A percentile compares a stretch with the other conserved stretches of the same genome.
These are phyloP conservation scores for Mobula birostris DNA, from an alignment of 2,113 vertebrate species.

Conservation along the genomic window DNA sequence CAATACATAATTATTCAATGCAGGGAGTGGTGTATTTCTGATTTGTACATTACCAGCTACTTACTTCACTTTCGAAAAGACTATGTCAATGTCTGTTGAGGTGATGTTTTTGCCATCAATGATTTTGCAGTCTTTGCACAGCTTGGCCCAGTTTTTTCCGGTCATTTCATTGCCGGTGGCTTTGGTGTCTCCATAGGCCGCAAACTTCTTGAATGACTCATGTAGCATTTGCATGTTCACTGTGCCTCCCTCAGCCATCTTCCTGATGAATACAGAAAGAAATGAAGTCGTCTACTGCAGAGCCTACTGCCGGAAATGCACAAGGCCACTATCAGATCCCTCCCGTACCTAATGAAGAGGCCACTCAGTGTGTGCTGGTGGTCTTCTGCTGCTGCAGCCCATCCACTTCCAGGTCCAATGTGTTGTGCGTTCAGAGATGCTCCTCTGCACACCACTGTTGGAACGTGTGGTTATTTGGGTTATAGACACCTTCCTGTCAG, in stretches of 20 bases:
- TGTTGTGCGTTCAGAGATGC: no score
- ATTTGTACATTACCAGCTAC: constrained; percentile 42
- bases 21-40: not conserved
- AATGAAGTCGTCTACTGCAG: not conserved
- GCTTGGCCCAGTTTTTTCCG: constrained; percentile 94
- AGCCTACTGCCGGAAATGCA: not conserved
- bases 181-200: constrained; percentile 83
- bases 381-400: no score
- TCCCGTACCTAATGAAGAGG: no score
- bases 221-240: constrained; percentile 64
- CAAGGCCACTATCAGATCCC: no score
- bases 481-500: no score
- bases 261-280: not conserved
- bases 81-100: constrained; percentile 83
- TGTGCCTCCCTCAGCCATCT: constrained; percentile 14
- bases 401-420: no score
- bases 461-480: no score
- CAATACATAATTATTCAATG: not conserved
- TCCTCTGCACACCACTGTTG: no score
- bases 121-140: constrained; percentile 93
- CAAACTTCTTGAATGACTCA: constrained; percentile 78
- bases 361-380: no score
- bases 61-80: constrained; percentile 98
- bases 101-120: constrained; percentile 75
- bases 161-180: constrained; percentile 83